Conservation (phyloP, 2,797 vertebrate genomes). For the Odontamblyopus lacepedii region DNA sequence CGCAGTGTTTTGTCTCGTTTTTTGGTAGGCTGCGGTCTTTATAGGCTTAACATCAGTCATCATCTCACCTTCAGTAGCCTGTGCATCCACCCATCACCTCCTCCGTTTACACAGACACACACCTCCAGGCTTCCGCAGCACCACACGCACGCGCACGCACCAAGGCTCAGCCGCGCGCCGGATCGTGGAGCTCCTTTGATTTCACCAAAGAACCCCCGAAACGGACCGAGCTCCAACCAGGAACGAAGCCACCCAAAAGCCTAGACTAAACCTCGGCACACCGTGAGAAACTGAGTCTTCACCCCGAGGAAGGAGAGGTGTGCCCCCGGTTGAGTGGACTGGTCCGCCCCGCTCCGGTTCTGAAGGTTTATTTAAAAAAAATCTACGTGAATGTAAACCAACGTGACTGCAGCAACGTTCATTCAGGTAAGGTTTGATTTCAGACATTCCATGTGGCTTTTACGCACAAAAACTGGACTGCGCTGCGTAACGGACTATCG, state of each 20-base stretch:
- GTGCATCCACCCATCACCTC: too few species aligned
- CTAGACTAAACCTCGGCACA: background rate
- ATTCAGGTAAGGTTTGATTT: background rate
- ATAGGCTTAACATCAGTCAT: too few species aligned
- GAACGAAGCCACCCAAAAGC: background rate
- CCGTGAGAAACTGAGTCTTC: background rate
- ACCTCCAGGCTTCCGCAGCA: slow-evolving; percentile 14
- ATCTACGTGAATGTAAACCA: background rate
- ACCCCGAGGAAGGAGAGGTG: slow-evolving; percentile 1
- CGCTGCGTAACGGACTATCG: slow-evolving; percentile 2
- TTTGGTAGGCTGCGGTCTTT: too few species aligned
- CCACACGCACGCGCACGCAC: slow-evolving; percentile 15
- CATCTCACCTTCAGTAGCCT: too few species aligned
- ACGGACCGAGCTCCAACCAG: slow-evolving; percentile 1
- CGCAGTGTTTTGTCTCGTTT: too few species aligned
- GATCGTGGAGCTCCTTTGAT: slow-evolving; percentile 15
- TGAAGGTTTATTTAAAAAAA: background rate
- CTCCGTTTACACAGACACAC: background rate
- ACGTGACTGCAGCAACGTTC: background rate
- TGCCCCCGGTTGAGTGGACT: background rate
- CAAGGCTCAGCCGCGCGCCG: slow-evolving; percentile 14
- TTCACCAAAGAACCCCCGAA: background rate
- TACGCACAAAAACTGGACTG: background rate
- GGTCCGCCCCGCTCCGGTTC: background rate
- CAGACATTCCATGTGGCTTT: background rate